Base-by-base conservation (phyloP, 2,888 invertebrate genomes). In the Lasioglossum oenotherae region DNA sequence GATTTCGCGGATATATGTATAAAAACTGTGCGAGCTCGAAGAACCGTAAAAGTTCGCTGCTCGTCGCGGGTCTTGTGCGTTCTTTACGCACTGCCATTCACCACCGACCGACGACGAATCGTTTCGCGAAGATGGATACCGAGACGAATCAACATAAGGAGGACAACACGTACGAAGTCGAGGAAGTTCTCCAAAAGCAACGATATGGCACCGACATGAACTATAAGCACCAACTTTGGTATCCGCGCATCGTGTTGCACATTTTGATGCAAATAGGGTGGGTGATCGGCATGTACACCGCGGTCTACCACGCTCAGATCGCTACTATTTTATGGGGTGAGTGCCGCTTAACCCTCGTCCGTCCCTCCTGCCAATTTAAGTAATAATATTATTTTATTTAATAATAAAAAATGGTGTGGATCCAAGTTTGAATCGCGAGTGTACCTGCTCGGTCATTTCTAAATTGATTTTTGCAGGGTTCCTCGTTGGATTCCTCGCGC, bases 271-370 rank as follows among this genome's bases (percentile, higher is more conserved):
- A 85, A 31, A 38, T 79, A 6, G 74, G 77, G 0, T 80, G 67
- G 82, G 2, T 83, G 0, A 84, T 83, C 10, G 91, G 90, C 4
- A 4, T 84, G 0, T 89, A 91, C 78, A 53, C 75, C 19, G n/a
- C 71, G 16, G 44, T 88, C 16, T 64, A 75, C 27, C 16, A 84
- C 23, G 78, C 87, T 0, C 86, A 88, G 44, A 8, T 71, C 27
- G 53, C 76, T 10, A 91, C 91, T 31, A 10, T 89, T 4, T 0
- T 85, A 49, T 91, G 91, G 91, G 79, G 90, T 91, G 76, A 87
- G 85, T 46, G 16, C 46, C 46, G 16, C 46, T 46, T 46, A 46
- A 46, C 2, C 44, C 44, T 3, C 44, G 14, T 14, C 14, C 44
- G 44, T 4, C 14, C 12, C 44, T 4, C 44, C 14, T 44, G 3